These are phyloP conservation scores for Sylvilagus bachmani DNA, from an alignment of 2,113 vertebrate species.

Conservation along the genomic window DNA sequence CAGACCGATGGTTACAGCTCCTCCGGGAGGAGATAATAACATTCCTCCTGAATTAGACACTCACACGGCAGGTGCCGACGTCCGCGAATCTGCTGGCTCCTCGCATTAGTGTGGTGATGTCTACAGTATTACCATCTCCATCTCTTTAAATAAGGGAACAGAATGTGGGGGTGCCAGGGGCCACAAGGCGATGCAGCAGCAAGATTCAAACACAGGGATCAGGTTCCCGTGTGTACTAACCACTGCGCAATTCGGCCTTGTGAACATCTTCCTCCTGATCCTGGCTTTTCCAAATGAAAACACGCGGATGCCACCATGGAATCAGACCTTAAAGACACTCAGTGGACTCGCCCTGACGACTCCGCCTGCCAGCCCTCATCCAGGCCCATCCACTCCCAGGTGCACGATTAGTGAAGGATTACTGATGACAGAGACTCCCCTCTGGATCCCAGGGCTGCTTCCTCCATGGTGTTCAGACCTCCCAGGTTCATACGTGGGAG, in stretches of 20 bases:
- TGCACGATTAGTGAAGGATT: slow-evolving; percentile 51
- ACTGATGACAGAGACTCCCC: slow-evolving; percentile 23
- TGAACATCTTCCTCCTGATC: not conserved
- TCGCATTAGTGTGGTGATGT: not conserved
- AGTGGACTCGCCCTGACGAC: not conserved
- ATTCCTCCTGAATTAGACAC: not conserved
- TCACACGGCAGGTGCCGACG: not conserved
- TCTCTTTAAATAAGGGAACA: not conserved
- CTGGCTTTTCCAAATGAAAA: slow-evolving; percentile 46
- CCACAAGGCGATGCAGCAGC: not conserved
- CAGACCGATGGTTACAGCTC: not conserved
- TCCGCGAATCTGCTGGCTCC: not conserved
- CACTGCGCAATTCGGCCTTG: not conserved
- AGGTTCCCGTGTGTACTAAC: not conserved
- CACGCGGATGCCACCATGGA: not conserved
- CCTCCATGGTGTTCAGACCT: slow-evolving; percentile 1
- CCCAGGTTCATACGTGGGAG: not conserved
- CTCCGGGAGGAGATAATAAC: not conserved
- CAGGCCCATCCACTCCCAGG: not conserved
- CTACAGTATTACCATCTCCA: not conserved
- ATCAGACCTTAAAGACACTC: not conserved
- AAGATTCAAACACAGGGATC: not conserved
- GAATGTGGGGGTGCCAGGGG: not conserved
- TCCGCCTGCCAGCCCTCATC: not conserved
- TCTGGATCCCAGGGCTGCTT: not conserved